phyloP scores from a whole-genome alignment of 2,888 invertebrate genomes.

The Troilus luridus region DNA sequence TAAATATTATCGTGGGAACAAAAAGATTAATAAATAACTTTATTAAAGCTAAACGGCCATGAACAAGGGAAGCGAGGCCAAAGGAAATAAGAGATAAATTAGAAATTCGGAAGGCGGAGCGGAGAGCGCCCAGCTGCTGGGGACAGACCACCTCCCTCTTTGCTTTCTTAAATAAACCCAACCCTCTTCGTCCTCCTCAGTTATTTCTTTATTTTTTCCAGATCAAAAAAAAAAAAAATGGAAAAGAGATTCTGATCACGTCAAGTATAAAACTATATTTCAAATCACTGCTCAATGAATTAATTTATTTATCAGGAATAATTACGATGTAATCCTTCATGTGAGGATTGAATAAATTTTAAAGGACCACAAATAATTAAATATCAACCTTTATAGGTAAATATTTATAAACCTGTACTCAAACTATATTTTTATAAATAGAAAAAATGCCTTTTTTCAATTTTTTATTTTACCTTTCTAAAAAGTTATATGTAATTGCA shows the following conservation, averaged over 20 bases:
- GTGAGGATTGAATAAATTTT: no score
- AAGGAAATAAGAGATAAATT: conserved; percentile 56
- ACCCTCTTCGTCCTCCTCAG: background rate
- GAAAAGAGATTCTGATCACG: background rate
- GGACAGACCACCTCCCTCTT: conserved; percentile 46
- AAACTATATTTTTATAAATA: no score
- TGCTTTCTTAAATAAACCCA: conserved; percentile 36
- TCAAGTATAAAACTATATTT: background rate
- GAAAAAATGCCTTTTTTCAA: no score
- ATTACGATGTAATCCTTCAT: no score
- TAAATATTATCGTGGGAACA: conserved; percentile 31
- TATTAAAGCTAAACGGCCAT: conserved; percentile 53
- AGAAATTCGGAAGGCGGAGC: conserved; percentile 46
- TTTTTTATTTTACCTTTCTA: no score
- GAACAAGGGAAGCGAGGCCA: background rate
- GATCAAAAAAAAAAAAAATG: background rate
- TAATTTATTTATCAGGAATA: no score
- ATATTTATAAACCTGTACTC: no score
- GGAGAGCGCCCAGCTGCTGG: background rate
- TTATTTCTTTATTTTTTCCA: background rate
- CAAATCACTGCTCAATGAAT: no score
- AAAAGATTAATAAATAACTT: conserved; percentile 44
- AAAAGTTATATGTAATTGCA: no score
- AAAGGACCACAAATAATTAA: no score
- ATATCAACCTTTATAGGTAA: no score